Evolutionary conservation across 2,888 invertebrate genomes (phyloP).

Genomic region (Drosophila maculinotata): DNA sequence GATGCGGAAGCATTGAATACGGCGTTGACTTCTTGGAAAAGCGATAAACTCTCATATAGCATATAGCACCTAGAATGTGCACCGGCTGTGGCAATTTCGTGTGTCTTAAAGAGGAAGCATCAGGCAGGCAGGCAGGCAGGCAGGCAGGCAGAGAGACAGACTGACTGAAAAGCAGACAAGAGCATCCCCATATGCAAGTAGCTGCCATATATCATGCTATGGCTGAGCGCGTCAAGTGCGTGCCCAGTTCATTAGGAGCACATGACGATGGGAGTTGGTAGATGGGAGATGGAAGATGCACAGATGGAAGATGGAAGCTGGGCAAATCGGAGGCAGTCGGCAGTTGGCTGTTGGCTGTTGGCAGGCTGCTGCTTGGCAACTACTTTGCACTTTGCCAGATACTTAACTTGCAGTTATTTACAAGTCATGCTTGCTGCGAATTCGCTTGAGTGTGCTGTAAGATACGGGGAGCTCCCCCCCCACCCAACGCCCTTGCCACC

Average conservation of each 20-base stretch:
- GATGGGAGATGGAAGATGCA: slow-evolving; percentile 11
- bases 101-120: slow-evolving; percentile 16
- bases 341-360: background rate
- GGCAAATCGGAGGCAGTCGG: slow-evolving; percentile 12
- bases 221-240: slow-evolving; percentile 83
- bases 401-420: slow-evolving; percentile 84
- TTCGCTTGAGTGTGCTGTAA: slow-evolving; percentile 79
- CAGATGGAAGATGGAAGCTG: background rate
- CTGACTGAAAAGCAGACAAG: background rate
- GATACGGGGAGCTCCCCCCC: slow-evolving; percentile 20
- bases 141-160: too few relatives aligned
- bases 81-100: slow-evolving; percentile 32
- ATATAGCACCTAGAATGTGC: slow-evolving; percentile 60
- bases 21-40: slow-evolving; percentile 72
- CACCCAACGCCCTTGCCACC: too few relatives aligned
- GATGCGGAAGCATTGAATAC: slow-evolving; percentile 73
- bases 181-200: slow-evolving; percentile 36
- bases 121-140: slow-evolving; percentile 20
- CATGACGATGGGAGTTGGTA: slow-evolving; percentile 47
- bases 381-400: slow-evolving; percentile 85
- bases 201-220: slow-evolving; percentile 82
- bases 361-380: slow-evolving; percentile 70
- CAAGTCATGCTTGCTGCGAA: slow-evolving; percentile 84
- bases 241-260: slow-evolving; percentile 84
- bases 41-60: slow-evolving; percentile 66